Percentiles rank a stretch among this genome's conserved stretches.
Evolutionary conservation across 92 coral and sea anemone genomes (phyloP).

Genomic region (Desmophyllum pertusum): DNA sequence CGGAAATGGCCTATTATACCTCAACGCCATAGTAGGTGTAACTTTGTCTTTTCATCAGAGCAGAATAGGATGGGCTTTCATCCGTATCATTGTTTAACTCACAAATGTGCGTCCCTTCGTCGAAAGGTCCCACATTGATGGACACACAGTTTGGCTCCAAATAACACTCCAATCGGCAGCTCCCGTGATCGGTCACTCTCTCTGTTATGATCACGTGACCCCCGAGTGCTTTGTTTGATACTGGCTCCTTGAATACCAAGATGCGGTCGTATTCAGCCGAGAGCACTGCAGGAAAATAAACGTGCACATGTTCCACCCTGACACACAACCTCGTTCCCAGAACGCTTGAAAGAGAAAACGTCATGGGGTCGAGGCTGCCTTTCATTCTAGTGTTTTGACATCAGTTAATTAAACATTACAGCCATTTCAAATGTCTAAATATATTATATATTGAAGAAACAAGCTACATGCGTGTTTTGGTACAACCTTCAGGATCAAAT

Average conservation of each 20-base stretch:
- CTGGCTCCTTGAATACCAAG: not conserved
- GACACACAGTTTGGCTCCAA: constrained; percentile 3
- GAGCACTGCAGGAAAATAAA: not conserved
- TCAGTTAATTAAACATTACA: too few species aligned
- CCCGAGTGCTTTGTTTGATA: not conserved
- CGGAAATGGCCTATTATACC: too few species aligned
- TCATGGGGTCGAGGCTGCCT: too few species aligned
- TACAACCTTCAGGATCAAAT: too few species aligned
- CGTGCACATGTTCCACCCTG: not conserved
- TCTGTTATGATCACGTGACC: not conserved
- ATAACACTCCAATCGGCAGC: constrained; percentile 5
- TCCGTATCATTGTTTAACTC: constrained; percentile 3
- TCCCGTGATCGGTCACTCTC: not conserved
- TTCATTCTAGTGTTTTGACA: too few species aligned
- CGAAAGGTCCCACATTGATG: not conserved
- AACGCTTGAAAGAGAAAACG: too few species aligned
- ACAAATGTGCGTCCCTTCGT: not conserved
- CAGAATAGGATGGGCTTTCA: not conserved
- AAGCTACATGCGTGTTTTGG: too few species aligned
- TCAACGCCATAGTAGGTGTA: not conserved
- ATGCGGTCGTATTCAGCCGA: not conserved
- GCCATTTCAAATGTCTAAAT: too few species aligned
- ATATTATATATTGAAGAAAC: too few species aligned
- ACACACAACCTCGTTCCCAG: too few species aligned
- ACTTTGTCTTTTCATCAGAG: not conserved